Conservation (phyloP, 2,113 vertebrate genomes). For the Scomber japonicus region DNA sequence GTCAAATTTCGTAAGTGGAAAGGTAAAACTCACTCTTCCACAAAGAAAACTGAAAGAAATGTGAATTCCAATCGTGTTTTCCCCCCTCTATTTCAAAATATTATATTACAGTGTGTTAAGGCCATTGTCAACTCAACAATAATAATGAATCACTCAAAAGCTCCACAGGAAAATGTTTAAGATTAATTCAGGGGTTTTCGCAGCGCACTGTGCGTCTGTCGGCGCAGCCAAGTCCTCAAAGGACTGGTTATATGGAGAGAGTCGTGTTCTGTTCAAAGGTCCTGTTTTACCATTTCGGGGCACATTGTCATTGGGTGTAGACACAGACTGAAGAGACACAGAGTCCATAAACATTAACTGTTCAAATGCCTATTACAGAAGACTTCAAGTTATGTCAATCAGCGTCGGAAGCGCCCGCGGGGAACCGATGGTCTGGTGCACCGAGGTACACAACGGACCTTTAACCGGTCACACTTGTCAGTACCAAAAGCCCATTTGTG, state of each 20-base stretch:
- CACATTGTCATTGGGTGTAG: neutral
- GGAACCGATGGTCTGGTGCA: neutral
- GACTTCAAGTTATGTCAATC: conserved; percentile 20
- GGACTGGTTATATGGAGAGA: conserved; percentile 38
- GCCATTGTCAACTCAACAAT: neutral
- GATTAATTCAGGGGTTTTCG: conserved; percentile 13
- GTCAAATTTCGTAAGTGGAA: no score
- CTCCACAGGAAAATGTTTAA: neutral
- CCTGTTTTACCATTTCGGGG: conserved; percentile 2
- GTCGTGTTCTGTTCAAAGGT: conserved; percentile 55
- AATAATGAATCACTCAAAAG: neutral
- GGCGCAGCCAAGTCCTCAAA: conserved; percentile 34
- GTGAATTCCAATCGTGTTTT: neutral
- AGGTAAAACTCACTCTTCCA: neutral
- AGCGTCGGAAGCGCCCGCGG: neutral
- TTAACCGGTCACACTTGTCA: conserved; percentile 13
- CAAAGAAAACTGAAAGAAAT: neutral
- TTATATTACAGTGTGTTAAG: neutral
- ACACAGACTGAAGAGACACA: neutral
- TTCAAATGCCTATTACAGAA: neutral
- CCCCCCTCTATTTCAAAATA: no score
- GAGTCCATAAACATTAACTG: conserved; percentile 40
- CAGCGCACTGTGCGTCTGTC: conserved; percentile 49
- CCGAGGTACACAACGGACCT: neutral
- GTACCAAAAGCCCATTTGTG: neutral